Percentiles rank a stretch among this genome's conserved stretches.
Evolutionary conservation across 37 sponge, comb jelly and placozoan species (phyloP).

Genomic region (Haliclona indistincta): DNA sequence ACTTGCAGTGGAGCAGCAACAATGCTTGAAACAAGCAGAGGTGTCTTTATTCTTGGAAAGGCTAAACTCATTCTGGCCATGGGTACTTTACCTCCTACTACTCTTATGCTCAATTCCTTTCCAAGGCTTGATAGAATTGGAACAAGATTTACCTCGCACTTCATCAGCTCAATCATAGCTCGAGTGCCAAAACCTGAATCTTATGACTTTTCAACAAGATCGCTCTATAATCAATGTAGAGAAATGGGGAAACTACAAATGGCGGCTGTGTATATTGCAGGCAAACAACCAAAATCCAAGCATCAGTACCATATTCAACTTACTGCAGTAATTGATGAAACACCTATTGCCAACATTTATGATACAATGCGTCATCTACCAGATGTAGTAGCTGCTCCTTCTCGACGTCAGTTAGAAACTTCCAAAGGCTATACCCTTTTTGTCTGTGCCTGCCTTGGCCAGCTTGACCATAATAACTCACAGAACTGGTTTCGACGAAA

Average conservation of each 20-base stretch:
- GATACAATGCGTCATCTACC: conserved; percentile 10
- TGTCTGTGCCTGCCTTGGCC: conserved; percentile 38
- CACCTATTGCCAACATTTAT: conserved; percentile 7
- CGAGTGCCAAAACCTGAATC: conserved; percentile 18
- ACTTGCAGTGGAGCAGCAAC: background rate
- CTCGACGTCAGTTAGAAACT: background rate
- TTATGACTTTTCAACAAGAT: background rate
- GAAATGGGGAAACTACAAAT: conserved; percentile 20
- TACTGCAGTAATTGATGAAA: conserved; percentile 19
- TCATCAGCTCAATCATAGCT: conserved; percentile 41
- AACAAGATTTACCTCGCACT: conserved; percentile 37
- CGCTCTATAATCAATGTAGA: background rate
- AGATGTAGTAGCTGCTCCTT: conserved; percentile 21
- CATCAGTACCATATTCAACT: conserved; percentile 52
- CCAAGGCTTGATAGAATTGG: conserved; percentile 22
- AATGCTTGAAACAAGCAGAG: background rate
- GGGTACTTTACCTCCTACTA: conserved; percentile 39
- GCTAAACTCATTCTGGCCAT: conserved; percentile 52
- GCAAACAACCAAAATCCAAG: background rate
- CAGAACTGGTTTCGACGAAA: conserved; percentile 45
- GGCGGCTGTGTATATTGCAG: conserved; percentile 50
- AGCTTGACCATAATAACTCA: conserved; percentile 32
- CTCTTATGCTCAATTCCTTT: conserved; percentile 50
- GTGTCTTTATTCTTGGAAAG: conserved; percentile 1
- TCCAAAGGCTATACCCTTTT: conserved; percentile 23